Evolutionary conservation across 2,113 vertebrate genomes (phyloP), one percentile per base, ranked within the genome.

Genomic region (Melanocharis versteri): DNA sequence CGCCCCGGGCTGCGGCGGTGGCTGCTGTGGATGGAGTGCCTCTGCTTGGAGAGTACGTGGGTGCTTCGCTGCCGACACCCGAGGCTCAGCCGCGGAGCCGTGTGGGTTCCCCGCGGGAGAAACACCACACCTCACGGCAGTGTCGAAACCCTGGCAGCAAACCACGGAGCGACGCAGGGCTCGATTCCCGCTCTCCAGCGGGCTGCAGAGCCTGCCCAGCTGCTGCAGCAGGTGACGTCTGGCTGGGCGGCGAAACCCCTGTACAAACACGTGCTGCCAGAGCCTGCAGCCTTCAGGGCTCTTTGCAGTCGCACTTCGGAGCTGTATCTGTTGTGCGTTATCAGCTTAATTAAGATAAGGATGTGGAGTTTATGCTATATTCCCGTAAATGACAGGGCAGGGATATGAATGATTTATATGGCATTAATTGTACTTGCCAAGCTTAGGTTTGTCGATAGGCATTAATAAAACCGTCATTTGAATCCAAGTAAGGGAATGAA

Each of bases 341-440:
- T 70, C 79, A n/a, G 47, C 78, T 94, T 80, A 93, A 93, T 94
- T 93, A 90, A 94, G 72, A 81, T 84, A 96, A 90, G 53, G 88
- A 39, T 87, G 47, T 13, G 65, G 83, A 84, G 72, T 78, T 95
- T 78, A 81, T 71, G 81, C 40, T 89, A 11, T 76, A 68, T 82
- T 84, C 61, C 73, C 77, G 35, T 76, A 94, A 91, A 93, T 42
- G 76, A 75, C 88, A 89, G 65, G 51, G 65, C 72, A 93, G 45
- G 64, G 79, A 39, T 84, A 75, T 60, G 77, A 90, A 90, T 90
- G 88, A 90, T 92, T 83, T 93, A 87, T 87, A 27, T 15, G 33
- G 64, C 39, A 84, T 92, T 93, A 96, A 90, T 86, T 87, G 93
- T 72, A 78, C 56, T 78, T 48, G 68, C 1, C 7, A 93, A 78